Conservation (phyloP, 2,888 invertebrate species). For the Acleris holmiana region DNA sequence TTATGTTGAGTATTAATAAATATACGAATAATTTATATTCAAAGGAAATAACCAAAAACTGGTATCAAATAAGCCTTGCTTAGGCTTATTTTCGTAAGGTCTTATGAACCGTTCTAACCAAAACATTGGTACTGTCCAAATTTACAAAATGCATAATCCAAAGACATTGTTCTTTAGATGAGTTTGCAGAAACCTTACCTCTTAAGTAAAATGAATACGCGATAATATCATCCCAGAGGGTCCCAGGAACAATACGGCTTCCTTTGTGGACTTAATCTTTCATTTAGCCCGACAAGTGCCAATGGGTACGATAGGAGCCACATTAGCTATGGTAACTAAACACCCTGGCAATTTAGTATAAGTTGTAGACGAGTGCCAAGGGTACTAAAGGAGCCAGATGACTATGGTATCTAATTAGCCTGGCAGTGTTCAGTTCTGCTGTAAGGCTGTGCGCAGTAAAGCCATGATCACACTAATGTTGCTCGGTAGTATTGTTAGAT, state of each 20-base stretch:
- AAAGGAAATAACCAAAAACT: too few species aligned
- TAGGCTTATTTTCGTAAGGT: too few species aligned
- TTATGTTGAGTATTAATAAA: too few species aligned
- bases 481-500: too few species aligned
- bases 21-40: too few species aligned
- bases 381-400: too few species aligned
- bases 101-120: not conserved
- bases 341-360: not conserved
- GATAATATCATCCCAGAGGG: conserved; percentile 23
- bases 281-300: conserved; percentile 6
- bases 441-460: too few species aligned
- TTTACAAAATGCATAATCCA: conserved; percentile 22
- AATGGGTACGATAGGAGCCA: not conserved
- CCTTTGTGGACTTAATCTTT: conserved; percentile 15
- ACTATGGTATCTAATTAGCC: too few species aligned
- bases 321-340: not conserved
- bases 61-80: too few species aligned
- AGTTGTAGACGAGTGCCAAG: too few species aligned
- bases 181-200: conserved; percentile 9
- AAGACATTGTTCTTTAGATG: conserved; percentile 23
- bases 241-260: conserved; percentile 8
- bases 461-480: too few species aligned
- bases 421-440: too few species aligned
- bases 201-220: conserved; percentile 11
- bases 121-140: not conserved